Conservation (phyloP, 2,888 invertebrate genomes). For the Amiota communis region DNA sequence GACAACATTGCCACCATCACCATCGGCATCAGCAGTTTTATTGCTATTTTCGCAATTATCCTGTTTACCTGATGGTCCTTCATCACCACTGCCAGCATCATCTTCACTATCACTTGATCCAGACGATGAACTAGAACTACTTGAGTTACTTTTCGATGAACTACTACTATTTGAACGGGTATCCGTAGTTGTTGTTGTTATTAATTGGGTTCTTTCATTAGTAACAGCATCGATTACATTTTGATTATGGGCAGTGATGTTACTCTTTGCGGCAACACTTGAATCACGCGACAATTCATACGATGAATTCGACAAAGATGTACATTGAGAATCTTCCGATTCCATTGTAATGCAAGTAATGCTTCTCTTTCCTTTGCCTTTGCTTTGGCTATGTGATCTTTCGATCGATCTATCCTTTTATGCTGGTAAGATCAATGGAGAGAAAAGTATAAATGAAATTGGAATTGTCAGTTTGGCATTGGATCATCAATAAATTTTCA, state of each 20-base stretch:
- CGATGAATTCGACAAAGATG: constrained; percentile 70
- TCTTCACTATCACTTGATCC: constrained; percentile 54
- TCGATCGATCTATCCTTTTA: not conserved
- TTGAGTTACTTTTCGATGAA: constrained; percentile 63
- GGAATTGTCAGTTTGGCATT: no score
- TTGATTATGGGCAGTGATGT: constrained; percentile 6
- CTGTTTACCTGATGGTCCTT: no score
- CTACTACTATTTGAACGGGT: constrained; percentile 64
- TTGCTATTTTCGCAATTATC: not conserved
- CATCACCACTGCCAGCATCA: constrained; percentile 45
- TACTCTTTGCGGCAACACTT: constrained; percentile 50
- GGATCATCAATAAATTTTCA: no score
- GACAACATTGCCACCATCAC: not conserved
- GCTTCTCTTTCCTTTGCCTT: not conserved
- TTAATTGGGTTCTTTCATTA: not conserved
- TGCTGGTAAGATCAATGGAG: not conserved
- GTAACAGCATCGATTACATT: not conserved
- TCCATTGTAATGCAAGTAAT: constrained; percentile 53
- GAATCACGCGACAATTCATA: constrained; percentile 72
- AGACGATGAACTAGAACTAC: constrained; percentile 63
- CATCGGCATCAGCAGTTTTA: not conserved
- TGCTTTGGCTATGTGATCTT: not conserved
- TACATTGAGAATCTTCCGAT: constrained; percentile 70
- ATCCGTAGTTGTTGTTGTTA: constrained; percentile 41
- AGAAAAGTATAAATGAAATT: no score